Conservation (phyloP, 2,888 invertebrate genomes). For the Periphyllus acericola region DNA sequence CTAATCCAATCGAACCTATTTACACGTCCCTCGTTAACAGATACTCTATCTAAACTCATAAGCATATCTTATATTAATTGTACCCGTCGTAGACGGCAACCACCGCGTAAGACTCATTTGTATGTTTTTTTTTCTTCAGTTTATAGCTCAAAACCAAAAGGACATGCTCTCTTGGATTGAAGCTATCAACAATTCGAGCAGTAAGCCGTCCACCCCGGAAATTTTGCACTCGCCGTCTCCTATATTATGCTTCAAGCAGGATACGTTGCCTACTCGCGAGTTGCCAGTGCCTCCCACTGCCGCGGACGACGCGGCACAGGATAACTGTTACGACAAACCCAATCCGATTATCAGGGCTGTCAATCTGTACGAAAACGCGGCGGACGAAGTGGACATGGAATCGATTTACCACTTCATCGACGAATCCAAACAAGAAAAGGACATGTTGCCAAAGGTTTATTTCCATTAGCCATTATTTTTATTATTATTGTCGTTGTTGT, state of each 20-base stretch:
- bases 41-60: too few species aligned
- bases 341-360: slow-evolving; percentile 64
- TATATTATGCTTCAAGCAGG: slow-evolving; percentile 44
- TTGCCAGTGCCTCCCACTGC: slow-evolving; percentile 32
- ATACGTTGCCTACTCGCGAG: slow-evolving; percentile 39
- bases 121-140: slow-evolving; percentile 63
- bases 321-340: slow-evolving; percentile 65
- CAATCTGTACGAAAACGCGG: slow-evolving; percentile 46
- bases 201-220: slow-evolving; percentile 35
- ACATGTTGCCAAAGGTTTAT: slow-evolving; percentile 8
- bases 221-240: slow-evolving; percentile 23
- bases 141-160: slow-evolving; percentile 64
- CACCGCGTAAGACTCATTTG: neutral
- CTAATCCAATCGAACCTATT: too few species aligned
- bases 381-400: slow-evolving; percentile 63
- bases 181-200: slow-evolving; percentile 63
- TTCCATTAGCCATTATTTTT: neutral
- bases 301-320: slow-evolving; percentile 56
- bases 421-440: slow-evolving; percentile 63
- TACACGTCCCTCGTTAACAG: too few species aligned
- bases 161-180: slow-evolving; percentile 66
- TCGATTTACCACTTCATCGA: slow-evolving; percentile 65
- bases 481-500: neutral
- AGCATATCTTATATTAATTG: too few species aligned
- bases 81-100: too few species aligned